Conservation (phyloP, 2,113 vertebrate genomes). For the Limnothrissa miodon region DNA sequence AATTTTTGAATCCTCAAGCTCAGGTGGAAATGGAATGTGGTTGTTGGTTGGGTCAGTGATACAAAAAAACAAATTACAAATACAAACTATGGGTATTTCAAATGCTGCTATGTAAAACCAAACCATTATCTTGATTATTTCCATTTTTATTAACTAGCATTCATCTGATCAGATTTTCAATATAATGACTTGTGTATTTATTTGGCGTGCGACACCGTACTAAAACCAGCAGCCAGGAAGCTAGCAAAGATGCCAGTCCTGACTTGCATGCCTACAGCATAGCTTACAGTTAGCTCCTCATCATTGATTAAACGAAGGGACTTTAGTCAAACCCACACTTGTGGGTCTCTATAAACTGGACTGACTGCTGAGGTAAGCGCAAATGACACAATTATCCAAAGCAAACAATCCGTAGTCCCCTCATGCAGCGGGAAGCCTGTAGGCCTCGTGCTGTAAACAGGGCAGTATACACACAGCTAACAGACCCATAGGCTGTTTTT, state of each 20-base stretch:
- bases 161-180: not conserved
- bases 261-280: not conserved
- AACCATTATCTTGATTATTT: too few relatives aligned
- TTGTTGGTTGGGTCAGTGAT: not conserved
- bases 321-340: not conserved
- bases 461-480: not conserved
- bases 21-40: not conserved
- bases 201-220: too few relatives aligned
- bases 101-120: too few relatives aligned
- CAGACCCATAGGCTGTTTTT: not conserved
- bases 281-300: not conserved
- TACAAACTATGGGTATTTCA: too few relatives aligned
- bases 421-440: not conserved
- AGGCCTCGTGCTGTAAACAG: not conserved
- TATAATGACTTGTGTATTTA: not conserved
- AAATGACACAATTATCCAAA: slow-evolving; percentile 9
- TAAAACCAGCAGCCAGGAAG: not conserved
- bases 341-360: not conserved
- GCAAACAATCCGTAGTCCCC: not conserved
- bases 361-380: not conserved
- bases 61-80: not conserved
- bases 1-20: not conserved
- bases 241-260: not conserved
- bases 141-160: not conserved
- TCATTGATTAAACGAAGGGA: not conserved